Conservation (phyloP, 2,797 vertebrate genomes). For the Myiothlypis chrysogaster region DNA sequence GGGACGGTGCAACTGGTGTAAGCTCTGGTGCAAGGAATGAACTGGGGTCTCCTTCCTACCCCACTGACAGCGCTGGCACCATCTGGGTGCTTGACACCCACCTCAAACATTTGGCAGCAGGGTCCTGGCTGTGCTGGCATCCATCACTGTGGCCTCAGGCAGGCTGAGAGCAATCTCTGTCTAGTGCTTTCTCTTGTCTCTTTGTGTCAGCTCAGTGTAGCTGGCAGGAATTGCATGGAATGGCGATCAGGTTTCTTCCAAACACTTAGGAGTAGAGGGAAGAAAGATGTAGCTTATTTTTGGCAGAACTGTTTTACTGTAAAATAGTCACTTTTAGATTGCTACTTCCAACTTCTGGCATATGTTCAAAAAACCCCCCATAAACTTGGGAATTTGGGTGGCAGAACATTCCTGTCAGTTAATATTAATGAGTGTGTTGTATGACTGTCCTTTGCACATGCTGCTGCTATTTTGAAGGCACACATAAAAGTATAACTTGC, state of each 20-base stretch:
- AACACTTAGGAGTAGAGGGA: background rate
- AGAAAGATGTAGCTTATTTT: background rate
- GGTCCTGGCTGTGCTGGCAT: background rate
- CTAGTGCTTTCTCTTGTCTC: background rate
- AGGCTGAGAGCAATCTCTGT: background rate
- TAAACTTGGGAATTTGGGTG: background rate
- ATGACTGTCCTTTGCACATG: background rate
- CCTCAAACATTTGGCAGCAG: background rate
- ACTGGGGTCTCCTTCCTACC: background rate
- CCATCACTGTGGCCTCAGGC: background rate
- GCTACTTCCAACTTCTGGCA: background rate
- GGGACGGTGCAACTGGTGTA: background rate
- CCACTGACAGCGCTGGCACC: background rate
- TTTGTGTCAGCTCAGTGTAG: background rate
- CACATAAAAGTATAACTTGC: background rate
- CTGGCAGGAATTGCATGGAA: background rate
- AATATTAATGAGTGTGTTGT: background rate
- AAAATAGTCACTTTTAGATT: background rate
- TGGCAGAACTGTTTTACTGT: background rate
- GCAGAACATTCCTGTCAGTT: background rate
- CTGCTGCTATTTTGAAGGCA: background rate
- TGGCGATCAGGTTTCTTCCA: background rate
- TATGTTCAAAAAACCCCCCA: background rate
- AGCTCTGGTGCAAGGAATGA: background rate
- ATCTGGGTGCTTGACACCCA: background rate